Conservation (phyloP, 1,140 invertebrate species). For the Ptiloglossa arizonensis region DNA sequence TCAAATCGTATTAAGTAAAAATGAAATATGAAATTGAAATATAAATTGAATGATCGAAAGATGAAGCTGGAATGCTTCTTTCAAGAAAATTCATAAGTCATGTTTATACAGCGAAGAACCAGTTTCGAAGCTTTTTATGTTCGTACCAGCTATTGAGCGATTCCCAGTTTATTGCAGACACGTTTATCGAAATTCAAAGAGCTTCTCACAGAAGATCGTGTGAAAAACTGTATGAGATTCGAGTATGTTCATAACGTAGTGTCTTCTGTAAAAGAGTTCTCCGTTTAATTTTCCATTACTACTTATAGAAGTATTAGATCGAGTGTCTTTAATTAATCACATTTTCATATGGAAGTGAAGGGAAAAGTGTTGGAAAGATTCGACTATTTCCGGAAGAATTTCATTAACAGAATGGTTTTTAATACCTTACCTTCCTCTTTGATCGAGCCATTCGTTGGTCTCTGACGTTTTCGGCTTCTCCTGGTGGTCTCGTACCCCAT, state of each 20-base stretch:
- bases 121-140: not conserved
- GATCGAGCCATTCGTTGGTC: constrained; percentile 92
- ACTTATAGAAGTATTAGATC: no score
- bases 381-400: not conserved
- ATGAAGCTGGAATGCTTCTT: no score
- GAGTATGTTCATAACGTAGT: not conserved
- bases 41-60: no score
- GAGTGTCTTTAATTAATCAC: no score
- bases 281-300: not conserved
- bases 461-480: constrained; percentile 91
- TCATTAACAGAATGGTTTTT: not conserved
- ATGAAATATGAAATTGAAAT: no score
- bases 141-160: not conserved
- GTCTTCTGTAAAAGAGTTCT: not conserved
- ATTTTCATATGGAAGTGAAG: no score
- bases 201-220: not conserved
- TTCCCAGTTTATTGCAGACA: not conserved
- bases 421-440: constrained; percentile 90
- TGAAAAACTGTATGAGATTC: not conserved
- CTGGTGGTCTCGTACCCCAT: constrained; percentile 93
- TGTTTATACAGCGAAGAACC: not conserved
- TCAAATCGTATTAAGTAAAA: no score
- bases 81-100: not conserved
- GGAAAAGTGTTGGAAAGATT: no score
- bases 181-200: not conserved